Evolutionary conservation across 2,797 vertebrate genomes (phyloP), one percentile per base, ranked within the genome.

Genomic region (Hafferia zeledoni): DNA sequence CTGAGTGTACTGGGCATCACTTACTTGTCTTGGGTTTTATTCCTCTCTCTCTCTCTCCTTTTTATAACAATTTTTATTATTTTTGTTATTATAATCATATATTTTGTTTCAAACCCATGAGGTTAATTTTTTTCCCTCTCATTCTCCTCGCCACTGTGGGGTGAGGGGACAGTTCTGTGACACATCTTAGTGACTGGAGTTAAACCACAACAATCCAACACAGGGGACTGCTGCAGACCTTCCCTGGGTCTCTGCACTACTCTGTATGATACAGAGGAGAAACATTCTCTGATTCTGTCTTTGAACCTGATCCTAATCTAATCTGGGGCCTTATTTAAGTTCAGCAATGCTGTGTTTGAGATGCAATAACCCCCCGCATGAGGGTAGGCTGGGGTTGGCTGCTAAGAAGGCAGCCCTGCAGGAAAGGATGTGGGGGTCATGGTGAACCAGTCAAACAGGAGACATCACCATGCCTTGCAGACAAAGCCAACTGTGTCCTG

Each of bases 321-420:
- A 55, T 11, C 41, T 37, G 55, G 53, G 49, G 53, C 27, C 8
- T 55, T 49, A 18, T n/a, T 25, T 20, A 31, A 46, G 24, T 31
- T 37, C 39, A 49, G 5, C 31, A 30, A 14, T 18, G 22, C 27
- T 9, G 6, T 25, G 23, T n/a, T 27, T 68, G 68, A 37, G 43
- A 15, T 15, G 33, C 27, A 28, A 19, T 12, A 20, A n/a, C 18
- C 8, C 27, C 19, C 3, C 2, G 13, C 13, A 25, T 0, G 7
- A 53, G 14, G 71, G 22, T 5, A 35, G 30, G 22, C 6, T 33
- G 17, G 25, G 27, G 27, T 33, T 60, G 53, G 33, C 30, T 52
- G 46, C 13, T 23, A 13, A 41, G 59, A 19, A 18, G 15, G 33
- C 13, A 59, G 39, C 31, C 23, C 28, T 70, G 49, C 35, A 70